Conservation (phyloP, 2,888 invertebrate genomes). For the Drosophila hamatofila region DNA sequence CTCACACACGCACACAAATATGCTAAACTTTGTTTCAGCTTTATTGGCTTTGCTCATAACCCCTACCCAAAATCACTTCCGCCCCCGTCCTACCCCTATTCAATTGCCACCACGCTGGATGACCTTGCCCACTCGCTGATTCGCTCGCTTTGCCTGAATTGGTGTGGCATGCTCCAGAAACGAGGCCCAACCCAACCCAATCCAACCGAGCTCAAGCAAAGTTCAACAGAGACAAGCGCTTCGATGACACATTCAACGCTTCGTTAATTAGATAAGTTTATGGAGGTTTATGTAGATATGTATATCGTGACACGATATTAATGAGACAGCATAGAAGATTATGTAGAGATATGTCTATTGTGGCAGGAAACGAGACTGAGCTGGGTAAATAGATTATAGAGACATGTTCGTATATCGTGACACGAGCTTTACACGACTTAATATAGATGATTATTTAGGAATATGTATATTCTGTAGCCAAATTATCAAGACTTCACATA, state of each 20-base stretch:
- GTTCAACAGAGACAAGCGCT: constrained; percentile 38
- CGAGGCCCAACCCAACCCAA: constrained; percentile 5
- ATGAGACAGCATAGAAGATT: not conserved
- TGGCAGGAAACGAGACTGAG: not conserved
- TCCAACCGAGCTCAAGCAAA: constrained; percentile 15
- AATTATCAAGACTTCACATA: not conserved
- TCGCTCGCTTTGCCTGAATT: constrained; percentile 5
- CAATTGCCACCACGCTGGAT: constrained; percentile 11
- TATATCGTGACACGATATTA: not conserved
- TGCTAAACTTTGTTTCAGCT: constrained; percentile 42
- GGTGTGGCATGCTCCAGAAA: constrained; percentile 40
- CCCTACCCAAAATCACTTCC: not conserved
- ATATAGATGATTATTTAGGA: not conserved
- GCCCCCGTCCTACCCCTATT: not conserved
- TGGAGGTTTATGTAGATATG: not conserved
- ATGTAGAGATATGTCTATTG: not conserved
- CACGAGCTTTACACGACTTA: not conserved
- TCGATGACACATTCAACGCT: constrained; percentile 70
- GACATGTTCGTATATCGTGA: not conserved
- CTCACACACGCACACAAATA: constrained; percentile 4
- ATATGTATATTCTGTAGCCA: not conserved
- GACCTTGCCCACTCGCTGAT: constrained; percentile 44
- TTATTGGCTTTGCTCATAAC: constrained; percentile 22
- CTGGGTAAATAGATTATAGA: not conserved
- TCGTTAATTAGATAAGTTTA: constrained; percentile 50